phyloP scores from a whole-genome alignment of 2,888 invertebrate genomes.

The Leptopilina drosophilae region DNA sequence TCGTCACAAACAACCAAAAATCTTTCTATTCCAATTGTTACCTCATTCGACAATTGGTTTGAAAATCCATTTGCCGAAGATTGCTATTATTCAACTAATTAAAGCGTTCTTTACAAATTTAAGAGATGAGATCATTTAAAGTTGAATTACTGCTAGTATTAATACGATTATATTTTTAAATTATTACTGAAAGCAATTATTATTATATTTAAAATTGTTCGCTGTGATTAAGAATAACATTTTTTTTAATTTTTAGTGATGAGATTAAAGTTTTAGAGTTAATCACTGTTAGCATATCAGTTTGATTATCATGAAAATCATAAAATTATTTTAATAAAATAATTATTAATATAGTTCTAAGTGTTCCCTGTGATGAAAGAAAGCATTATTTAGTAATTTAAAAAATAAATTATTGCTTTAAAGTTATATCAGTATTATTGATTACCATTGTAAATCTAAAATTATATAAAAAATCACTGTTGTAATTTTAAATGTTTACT shows the following conservation, averaged over 20 bases:
- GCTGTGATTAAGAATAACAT: background rate
- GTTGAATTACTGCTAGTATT: background rate
- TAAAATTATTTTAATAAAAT: background rate
- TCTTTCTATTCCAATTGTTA: background rate
- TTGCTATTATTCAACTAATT: background rate
- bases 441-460: too few species aligned
- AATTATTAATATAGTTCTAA: background rate
- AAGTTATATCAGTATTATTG: background rate
- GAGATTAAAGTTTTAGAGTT: background rate
- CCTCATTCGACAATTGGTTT: background rate
- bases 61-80: background rate
- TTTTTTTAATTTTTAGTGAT: background rate
- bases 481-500: too few species aligned
- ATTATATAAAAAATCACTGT: too few species aligned
- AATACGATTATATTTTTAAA: background rate
- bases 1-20: background rate
- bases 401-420: background rate
- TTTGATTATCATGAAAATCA: background rate
- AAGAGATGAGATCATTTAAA: background rate
- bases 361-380: too few species aligned
- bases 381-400: too few species aligned
- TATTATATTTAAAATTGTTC: background rate
- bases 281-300: too few species aligned
- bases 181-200: background rate
- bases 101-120: background rate